Base-by-base conservation (phyloP, 2,113 vertebrate genomes). In the Amphiprion ocellaris region DNA sequence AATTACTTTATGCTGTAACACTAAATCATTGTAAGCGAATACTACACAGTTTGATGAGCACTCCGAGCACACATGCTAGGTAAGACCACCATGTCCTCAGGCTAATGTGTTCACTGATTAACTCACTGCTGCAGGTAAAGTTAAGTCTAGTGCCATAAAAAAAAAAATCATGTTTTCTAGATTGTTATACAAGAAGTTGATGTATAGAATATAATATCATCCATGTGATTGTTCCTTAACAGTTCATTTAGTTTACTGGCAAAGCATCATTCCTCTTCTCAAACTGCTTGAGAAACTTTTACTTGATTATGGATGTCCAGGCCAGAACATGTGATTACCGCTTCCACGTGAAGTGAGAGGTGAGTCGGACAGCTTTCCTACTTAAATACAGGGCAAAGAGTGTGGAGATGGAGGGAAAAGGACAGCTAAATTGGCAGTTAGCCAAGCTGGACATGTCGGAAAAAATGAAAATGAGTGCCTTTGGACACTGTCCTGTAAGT, bases 361-460 rank as follows among this genome's bases (percentile, higher is more conserved):
- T 81, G 80, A 94, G 69, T 79, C 79, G 73, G 79, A 87, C 71
- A 87, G 82, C 75, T 84, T 79, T 56, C 84, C 58, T 71, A 53
- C 79, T 86, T 90, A 94, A 93, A 86, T 90, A 93, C 80, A 94
- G 83, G 86, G 81, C 87, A 90, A 76, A 62, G 19, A 54, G 63
- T 72, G 73, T 69, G 63, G 64, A 79, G 77, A 85, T 66, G 21
- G 61, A 85, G 81, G 55, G 68, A 86, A 79, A 88, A 81, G 55
- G 78, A 89, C 78, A 77, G 66, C 60, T 86, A 85, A 92, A 94
- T 87, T 91, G 89, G 81, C 87, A 91, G 87, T 87, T 90, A 83
- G 81, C 84, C 73, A 81, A 83, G 84, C 67, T 91, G 79, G 77
- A 83, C 86, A 92, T 67, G 67, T 88, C 87, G 59, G 66, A 81